Conservation (phyloP, 2,888 invertebrate genomes). For the Acleris laterana region DNA sequence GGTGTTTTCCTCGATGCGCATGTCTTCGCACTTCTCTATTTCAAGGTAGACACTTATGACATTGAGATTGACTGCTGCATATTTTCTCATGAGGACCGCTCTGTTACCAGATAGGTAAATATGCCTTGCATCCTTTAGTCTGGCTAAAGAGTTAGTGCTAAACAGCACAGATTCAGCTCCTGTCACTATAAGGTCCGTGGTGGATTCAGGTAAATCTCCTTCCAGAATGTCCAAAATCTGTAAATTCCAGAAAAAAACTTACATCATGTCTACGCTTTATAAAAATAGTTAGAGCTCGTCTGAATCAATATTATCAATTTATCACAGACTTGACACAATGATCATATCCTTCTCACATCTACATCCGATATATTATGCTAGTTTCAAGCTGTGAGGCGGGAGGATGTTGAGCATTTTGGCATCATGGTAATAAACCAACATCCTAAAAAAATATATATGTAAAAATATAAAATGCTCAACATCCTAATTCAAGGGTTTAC, state of each 20-base stretch:
- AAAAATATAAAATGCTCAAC: no score
- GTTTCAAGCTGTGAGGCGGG: constrained; percentile 12
- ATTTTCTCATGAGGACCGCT: constrained; percentile 81
- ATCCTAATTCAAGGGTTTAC: background rate
- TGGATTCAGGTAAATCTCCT: constrained; percentile 83
- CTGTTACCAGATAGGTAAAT: constrained; percentile 81
- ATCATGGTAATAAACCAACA: constrained; percentile 9
- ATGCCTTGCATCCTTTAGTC: constrained; percentile 80
- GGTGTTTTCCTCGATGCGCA: constrained; percentile 86
- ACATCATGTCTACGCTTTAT: background rate
- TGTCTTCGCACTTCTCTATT: constrained; percentile 83
- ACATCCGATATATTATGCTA: constrained; percentile 17
- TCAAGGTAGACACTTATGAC: constrained; percentile 85
- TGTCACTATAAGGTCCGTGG: constrained; percentile 83
- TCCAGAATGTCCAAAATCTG: constrained; percentile 78
- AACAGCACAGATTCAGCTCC: constrained; percentile 84
- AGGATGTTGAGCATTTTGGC: constrained; percentile 22
- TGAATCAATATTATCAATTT: constrained; percentile 15
- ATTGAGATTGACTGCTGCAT: constrained; percentile 85
- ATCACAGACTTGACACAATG: constrained; percentile 15
- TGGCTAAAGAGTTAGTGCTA: constrained; percentile 82
- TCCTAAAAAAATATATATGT: no score
- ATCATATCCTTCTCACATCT: constrained; percentile 15
- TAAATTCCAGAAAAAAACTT: constrained; percentile 43
- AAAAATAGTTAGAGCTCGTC: background rate